These are phyloP conservation scores for Notiomystis cincta DNA, from an alignment of 2,113 vertebrate genomes.

Conservation along the genomic window DNA sequence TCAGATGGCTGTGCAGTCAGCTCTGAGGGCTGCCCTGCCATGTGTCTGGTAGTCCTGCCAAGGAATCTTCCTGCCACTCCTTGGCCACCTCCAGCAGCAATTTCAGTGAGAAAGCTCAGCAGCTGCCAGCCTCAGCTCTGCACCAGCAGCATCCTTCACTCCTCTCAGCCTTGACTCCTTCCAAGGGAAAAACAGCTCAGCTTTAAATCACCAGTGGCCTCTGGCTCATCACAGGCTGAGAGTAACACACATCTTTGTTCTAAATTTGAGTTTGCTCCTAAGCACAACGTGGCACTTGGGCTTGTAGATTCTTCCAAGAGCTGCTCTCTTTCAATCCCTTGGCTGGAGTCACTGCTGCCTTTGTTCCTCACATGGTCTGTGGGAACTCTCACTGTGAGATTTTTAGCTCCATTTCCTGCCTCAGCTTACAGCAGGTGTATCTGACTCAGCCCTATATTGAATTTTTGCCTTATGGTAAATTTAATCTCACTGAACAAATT, in stretches of 20 bases:
- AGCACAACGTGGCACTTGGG: accelerated
- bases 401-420: neutral
- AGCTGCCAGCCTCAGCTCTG: neutral
- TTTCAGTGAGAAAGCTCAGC: neutral
- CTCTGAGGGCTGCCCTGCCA: neutral
- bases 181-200: neutral
- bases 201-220: neutral
- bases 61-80: neutral
- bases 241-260: neutral
- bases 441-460: neutral
- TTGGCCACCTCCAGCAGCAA: neutral
- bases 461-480: neutral
- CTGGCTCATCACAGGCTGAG: neutral
- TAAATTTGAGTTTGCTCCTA: neutral
- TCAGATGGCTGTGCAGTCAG: neutral
- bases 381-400: neutral
- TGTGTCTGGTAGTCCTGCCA: neutral
- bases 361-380: neutral
- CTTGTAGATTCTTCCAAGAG: neutral
- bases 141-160: neutral
- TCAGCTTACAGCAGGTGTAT: neutral
- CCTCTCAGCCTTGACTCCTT: neutral
- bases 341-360: neutral
- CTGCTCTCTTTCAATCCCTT: neutral
- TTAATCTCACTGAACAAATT: neutral